Base-by-base conservation (phyloP, 2,797 vertebrate species). In the Chromis chromis region DNA sequence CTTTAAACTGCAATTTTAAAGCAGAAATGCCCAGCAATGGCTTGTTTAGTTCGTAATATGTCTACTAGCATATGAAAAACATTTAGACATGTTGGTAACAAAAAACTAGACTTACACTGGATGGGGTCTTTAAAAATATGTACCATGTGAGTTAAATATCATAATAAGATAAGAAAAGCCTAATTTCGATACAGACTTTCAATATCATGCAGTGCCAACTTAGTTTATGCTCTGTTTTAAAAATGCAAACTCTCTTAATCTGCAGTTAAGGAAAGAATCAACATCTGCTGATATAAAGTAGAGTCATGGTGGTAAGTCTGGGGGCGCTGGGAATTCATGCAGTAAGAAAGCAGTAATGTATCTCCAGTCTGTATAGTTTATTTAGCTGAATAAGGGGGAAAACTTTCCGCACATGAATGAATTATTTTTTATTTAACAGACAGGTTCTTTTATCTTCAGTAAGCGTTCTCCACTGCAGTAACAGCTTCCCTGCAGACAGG, bases 401-500 rank as follows among this genome's bases (percentile, higher is more conserved):
- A 42, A 42, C 33, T 11, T 1, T 10, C 11, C 8, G 5, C 13
- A 42, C 14, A 17, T 14, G 5, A 11, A 52, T 52, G 50, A 8
- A 27, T 44, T 14, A 2, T 33, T 58, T 14, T 62, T 67, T 10
- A 49, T 44, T 53, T n/a, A 2, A 39, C 46, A 9, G 11, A 5
- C n/a, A 10, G 10, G 4, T 7, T 36, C 11, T 61, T 13, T 42
- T 22, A 1, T 73, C 39, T 70, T 88, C 72, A 88, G 75, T 66
- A 52, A 39, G 89, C 82, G 0, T 83, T 60, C 5, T 88, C 89
- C 50, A 94, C 92, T 22, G 93, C 91, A 33, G 65, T 31, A 27
- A 83, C 63, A 11, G 91, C 92, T 10, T 90, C 78, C 76, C 49
- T 53, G 53, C 91, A 93, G 13, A 91, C 58, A 55, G 86, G 87